Percentiles rank a stretch among this genome's conserved stretches.
Evolutionary conservation across 2,797 vertebrate genomes (phyloP).

Genomic region (Allobates femoralis): DNA sequence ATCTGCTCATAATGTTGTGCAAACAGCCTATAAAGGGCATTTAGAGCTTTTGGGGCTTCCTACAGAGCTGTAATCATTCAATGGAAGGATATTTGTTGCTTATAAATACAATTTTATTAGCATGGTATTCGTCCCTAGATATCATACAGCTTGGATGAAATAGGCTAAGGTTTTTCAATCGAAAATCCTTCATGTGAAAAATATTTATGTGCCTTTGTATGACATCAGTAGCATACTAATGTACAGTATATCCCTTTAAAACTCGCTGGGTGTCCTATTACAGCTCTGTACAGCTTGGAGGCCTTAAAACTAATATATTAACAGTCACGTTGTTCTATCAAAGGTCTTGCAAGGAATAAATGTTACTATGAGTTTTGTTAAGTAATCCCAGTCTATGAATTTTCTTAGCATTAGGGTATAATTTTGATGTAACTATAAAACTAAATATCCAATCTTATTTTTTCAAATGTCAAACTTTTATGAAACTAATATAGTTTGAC

Average conservation of each 20-base stretch:
- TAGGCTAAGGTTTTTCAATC: no score
- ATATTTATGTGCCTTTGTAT: no score
- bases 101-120: no score
- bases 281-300: background rate
- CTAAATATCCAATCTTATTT: slow-evolving; percentile 34
- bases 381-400: background rate
- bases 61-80: no score
- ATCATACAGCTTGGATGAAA: no score
- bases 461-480: slow-evolving; percentile 51
- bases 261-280: background rate
- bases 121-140: no score
- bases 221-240: no score
- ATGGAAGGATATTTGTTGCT: no score
- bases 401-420: slow-evolving; percentile 10
- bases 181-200: no score
- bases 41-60: background rate
- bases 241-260: background rate
- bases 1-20: background rate
- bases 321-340: background rate
- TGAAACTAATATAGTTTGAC: slow-evolving; percentile 50
- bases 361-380: background rate
- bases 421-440: slow-evolving; percentile 4
- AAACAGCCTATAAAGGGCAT: background rate
- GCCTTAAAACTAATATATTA: background rate
- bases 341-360: background rate